Conservation (phyloP, 2,113 vertebrate species). For the Typhlomys cinereus region DNA sequence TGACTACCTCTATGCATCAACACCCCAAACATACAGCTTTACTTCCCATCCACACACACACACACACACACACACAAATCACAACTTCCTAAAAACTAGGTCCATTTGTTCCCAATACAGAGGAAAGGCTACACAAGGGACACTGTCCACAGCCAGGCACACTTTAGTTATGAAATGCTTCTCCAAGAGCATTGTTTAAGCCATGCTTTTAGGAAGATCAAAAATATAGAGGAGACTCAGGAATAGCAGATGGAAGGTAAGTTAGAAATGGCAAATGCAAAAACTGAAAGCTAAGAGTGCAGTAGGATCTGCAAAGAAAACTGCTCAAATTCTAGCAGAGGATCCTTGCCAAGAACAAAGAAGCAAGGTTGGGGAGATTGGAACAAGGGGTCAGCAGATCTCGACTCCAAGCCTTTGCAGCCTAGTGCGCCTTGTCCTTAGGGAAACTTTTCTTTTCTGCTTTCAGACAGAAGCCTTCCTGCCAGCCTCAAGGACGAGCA, state of each 20-base stretch:
- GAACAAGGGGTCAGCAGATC: constrained; percentile 57
- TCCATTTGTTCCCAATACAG: background rate
- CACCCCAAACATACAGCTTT: constrained; percentile 10
- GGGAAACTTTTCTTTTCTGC: constrained; percentile 56
- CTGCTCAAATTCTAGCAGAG: constrained; percentile 31
- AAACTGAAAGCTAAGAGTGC: constrained; percentile 22
- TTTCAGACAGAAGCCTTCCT: constrained; percentile 61
- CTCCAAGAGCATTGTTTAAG: background rate
- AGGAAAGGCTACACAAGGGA: background rate
- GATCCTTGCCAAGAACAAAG: constrained; percentile 64
- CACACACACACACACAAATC: too few species aligned
- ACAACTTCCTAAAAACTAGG: background rate
- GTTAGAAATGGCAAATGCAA: background rate
- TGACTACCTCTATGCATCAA: background rate
- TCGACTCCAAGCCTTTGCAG: constrained; percentile 48
- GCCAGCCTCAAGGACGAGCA: constrained; percentile 69
- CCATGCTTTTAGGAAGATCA: background rate
- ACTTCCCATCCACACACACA: too few species aligned
- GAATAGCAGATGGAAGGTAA: background rate
- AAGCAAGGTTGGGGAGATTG: background rate
- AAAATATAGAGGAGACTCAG: background rate
- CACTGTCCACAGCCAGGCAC: background rate
- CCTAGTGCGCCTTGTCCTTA: constrained; percentile 59
- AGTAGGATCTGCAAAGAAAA: constrained; percentile 31
- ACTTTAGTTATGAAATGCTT: background rate